Conservation (phyloP, 2,113 vertebrate species). For the Odobenus rosmarus region DNA sequence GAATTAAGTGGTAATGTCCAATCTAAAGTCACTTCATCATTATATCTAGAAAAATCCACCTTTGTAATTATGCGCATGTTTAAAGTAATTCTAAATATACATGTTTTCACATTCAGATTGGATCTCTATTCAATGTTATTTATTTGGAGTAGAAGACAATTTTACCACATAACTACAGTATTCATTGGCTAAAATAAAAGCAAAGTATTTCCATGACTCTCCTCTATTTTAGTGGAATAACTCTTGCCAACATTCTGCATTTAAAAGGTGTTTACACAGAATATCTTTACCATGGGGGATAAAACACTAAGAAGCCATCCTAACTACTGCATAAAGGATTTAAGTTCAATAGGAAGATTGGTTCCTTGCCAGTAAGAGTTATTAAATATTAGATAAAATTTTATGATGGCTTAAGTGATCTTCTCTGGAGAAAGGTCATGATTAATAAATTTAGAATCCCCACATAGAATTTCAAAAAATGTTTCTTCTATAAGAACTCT, state of each 20-base stretch:
- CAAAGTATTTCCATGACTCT: neutral
- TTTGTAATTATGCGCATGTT: neutral
- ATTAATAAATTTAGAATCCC: neutral
- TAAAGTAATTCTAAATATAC: neutral
- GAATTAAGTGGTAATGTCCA: neutral
- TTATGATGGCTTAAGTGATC: neutral
- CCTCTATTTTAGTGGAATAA: neutral
- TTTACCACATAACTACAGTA: neutral
- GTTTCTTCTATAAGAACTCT: neutral
- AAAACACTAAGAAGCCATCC: neutral
- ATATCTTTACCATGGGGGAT: neutral
- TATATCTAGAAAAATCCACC: neutral
- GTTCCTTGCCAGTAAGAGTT: neutral
- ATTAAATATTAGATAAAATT: neutral
- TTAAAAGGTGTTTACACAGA: neutral
- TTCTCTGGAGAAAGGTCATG: neutral
- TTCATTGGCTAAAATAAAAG: neutral
- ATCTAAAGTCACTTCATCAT: neutral
- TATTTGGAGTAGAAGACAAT: neutral
- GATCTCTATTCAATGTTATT: neutral
- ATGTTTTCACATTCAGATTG: neutral
- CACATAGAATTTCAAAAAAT: neutral
- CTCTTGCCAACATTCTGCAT: neutral
- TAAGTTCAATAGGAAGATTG: constrained; percentile 9
- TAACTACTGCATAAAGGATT: neutral